phyloP scores from a whole-genome alignment of 2,888 invertebrate species.

The Ditula angustiorana region DNA sequence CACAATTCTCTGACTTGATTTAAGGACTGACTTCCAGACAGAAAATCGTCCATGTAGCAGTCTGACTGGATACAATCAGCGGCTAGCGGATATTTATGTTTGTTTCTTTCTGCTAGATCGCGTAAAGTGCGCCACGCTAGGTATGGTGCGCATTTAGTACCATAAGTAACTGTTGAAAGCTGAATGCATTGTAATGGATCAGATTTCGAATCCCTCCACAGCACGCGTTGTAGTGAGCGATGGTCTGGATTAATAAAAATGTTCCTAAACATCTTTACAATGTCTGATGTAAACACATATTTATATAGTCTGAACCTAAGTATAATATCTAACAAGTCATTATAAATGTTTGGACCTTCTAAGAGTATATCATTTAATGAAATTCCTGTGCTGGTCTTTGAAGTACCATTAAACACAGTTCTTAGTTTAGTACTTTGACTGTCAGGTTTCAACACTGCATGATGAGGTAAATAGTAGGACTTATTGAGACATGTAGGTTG shows the following conservation, averaged over 20 bases:
- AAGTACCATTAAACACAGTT: conserved; percentile 26
- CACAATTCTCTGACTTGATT: neutral
- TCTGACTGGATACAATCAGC: neutral
- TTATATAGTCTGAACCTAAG: conserved; percentile 41
- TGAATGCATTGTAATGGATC: conserved; percentile 26
- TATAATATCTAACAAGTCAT: conserved; percentile 41
- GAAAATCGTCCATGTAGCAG: conserved; percentile 13
- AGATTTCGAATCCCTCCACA: conserved; percentile 32
- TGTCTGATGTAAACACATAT: conserved; percentile 40
- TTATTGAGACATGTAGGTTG: conserved; percentile 10
- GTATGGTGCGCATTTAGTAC: conserved; percentile 37
- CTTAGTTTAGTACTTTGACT: conserved; percentile 4
- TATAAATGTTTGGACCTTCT: conserved; percentile 44
- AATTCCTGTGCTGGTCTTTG: conserved; percentile 34
- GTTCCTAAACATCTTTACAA: conserved; percentile 40
- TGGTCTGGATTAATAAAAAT: conserved; percentile 39
- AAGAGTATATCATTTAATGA: conserved; percentile 41
- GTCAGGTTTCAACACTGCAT: conserved; percentile 37
- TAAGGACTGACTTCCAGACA: neutral
- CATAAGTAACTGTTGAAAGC: conserved; percentile 33
- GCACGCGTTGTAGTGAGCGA: conserved; percentile 16
- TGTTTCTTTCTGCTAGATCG: conserved; percentile 27
- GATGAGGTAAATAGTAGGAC: conserved; percentile 38
- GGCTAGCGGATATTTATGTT: neutral
- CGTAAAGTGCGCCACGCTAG: conserved; percentile 33